Percentiles rank a stretch among this genome's conserved stretches.
Evolutionary conservation across 2,888 invertebrate species (phyloP).

Genomic region (Cybosia mesomella): DNA sequence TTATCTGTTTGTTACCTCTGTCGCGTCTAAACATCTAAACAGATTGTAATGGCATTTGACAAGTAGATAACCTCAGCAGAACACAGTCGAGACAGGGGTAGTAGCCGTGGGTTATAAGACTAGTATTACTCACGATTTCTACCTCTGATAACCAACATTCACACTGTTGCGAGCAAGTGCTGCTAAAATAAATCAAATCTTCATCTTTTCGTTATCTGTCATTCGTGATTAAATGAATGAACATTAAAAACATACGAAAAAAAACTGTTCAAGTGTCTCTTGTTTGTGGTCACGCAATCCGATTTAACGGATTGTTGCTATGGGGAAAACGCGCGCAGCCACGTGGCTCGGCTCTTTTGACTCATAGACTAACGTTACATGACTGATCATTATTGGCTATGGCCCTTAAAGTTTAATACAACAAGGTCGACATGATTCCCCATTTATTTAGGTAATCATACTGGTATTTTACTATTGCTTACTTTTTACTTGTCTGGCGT

Average conservation of each 20-base stretch:
- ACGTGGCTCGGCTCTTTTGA: background rate
- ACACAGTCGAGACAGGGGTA: too few relatives aligned
- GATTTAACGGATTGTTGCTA: background rate
- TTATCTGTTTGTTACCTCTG: too few relatives aligned
- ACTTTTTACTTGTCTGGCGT: too few relatives aligned
- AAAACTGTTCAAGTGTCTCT: background rate
- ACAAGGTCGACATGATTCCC: background rate
- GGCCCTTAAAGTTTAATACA: background rate
- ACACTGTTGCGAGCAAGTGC: background rate
- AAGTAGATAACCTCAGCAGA: too few relatives aligned
- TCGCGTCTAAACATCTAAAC: too few relatives aligned
- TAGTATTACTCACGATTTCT: too few relatives aligned
- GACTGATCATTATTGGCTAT: background rate
- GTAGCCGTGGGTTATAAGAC: too few relatives aligned
- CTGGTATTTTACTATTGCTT: too few relatives aligned
- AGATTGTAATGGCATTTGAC: too few relatives aligned
- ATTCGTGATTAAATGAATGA: constrained; percentile 12
- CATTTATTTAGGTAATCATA: background rate
- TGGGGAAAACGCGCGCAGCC: constrained; percentile 3
- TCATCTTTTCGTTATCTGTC: constrained; percentile 10
- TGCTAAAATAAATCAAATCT: background rate
- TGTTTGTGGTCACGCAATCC: constrained; percentile 9
- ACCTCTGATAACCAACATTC: too few relatives aligned
- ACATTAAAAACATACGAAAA: constrained; percentile 1
- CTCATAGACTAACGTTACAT: background rate